Base-by-base conservation (phyloP, 2,113 vertebrate species). In the Sciurus niger region DNA sequence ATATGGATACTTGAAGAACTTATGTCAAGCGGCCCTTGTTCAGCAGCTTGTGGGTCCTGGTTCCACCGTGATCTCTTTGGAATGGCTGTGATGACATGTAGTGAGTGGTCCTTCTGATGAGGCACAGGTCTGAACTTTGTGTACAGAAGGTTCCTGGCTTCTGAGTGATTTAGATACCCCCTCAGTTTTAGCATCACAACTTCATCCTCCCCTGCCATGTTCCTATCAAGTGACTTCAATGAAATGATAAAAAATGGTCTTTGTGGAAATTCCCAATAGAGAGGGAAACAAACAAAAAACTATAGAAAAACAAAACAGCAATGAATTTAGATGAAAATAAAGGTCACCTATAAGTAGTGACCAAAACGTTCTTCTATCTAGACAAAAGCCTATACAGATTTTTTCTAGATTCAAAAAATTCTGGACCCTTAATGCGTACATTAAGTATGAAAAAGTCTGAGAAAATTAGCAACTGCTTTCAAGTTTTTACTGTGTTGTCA, bases 31-130 rank as follows among this genome's bases (percentile, higher is more conserved):
- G 89, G 22, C n/a, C 40, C 8, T 40, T 8, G 13, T n/a, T 22
- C 11, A 18, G 58, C 40, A 28, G 63, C 17, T 1, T 7, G 2
- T 14, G 83, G 67, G 43, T 40, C 6, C 6, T 70, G 34, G 89
- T 80, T 92, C 25, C 48, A 11, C 10, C 70, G 40, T 60, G 90
- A 68, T n/a, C 13, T 25, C 43, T 48, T 40, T n/a, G 32, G 70
- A 53, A 53, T 2, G 53, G 30, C 70, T 0, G 0, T 6, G 55
- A n/a, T 1, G 9, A 34, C 0, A 0, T 6, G 40, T 4, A 32
- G 8, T 2, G 25, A 87, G 48, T 58, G 16, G 40, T 32, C 43
- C 11, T 46, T 84, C 30, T 85, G 65, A 30, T 20, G 43, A 63
- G 43, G 30, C 6, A 11, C 1, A 25, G 12, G 4, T 73, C 40